Base-by-base conservation (phyloP, 2,113 vertebrate species). In the Vulpes lagopus region DNA sequence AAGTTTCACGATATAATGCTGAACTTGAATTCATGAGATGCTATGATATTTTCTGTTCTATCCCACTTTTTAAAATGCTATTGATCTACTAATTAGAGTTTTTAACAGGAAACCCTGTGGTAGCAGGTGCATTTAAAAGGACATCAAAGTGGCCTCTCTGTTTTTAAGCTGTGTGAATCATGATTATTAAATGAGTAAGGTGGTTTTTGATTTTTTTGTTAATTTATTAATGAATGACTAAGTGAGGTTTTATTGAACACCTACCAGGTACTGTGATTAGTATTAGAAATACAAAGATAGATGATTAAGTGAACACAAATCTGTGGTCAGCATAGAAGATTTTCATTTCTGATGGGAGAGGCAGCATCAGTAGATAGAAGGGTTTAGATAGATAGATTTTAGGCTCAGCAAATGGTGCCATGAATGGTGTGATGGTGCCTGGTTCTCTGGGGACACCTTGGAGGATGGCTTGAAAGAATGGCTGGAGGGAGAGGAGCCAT, bases 151-250 rank as follows among this genome's bases (percentile, higher is more conserved):
- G 43, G 30, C 11, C 16, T 91, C 35, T 73, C 27, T 85, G 23
- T 88, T 96, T 92, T 83, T 91, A 82, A 96, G 51, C 27, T 81
- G 78, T 95, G 22, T 88, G 73, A 91, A 85, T 88, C 32, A 49
- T 87, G 69, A 69, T 71, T 90, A 55, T 84, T 94, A 82, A 23
- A 76, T 78, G 74, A 78, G 32, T 82, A n/a, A 91, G 38, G 38
- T 83, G 49, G 11, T 85, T 11, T 76, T 91, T 94, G 16, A 73
- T 43, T 84, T 81, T 85, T 65, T 96, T n/a, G 59, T 30, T 95
- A 35, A 83, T 73, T 91, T 84, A 62, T 96, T 86, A 62, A 22
- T 23, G 32, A 94, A 60, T 94, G 82, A 91, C 59, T 49, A 49
- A 53, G 12, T 71, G 53, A 83, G 64, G 35, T 85, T 32, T 91